These are phyloP conservation scores for Acrobasis repandana DNA, from an alignment of 2,888 invertebrate species.

Conservation along the genomic window DNA sequence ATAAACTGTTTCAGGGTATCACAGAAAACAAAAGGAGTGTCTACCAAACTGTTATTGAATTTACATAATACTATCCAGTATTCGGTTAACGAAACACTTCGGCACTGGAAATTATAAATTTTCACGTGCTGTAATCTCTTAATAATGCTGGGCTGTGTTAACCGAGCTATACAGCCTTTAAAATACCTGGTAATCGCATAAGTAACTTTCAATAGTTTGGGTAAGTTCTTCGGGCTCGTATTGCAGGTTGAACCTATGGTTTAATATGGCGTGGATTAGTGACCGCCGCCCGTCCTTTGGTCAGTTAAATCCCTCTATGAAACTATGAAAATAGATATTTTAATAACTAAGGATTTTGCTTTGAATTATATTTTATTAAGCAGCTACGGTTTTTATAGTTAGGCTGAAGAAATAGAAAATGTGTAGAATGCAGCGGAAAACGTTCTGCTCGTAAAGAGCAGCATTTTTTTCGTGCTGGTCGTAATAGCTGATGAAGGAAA, in stretches of 20 bases:
- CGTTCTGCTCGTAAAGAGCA: no score
- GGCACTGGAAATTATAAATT: slow-evolving; percentile 64
- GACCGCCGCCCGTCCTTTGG: slow-evolving; percentile 63
- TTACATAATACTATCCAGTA: slow-evolving; percentile 64
- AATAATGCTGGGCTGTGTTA: slow-evolving; percentile 50
- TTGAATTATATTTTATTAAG: neutral
- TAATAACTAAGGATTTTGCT: slow-evolving; percentile 41
- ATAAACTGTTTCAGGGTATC: slow-evolving; percentile 40
- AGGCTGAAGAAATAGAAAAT: no score
- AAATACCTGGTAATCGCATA: slow-evolving; percentile 59
- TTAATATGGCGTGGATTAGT: slow-evolving; percentile 80
- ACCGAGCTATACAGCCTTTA: slow-evolving; percentile 47
- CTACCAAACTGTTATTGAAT: slow-evolving; percentile 56
- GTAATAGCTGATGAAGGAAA: no score
- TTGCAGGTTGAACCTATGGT: slow-evolving; percentile 53
- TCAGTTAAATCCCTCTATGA: slow-evolving; percentile 70
- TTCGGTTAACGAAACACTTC: slow-evolving; percentile 51
- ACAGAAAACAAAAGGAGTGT: slow-evolving; percentile 55
- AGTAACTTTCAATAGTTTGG: slow-evolving; percentile 76
- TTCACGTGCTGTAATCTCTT: slow-evolving; percentile 64
- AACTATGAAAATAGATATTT: slow-evolving; percentile 50
- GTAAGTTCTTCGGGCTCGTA: slow-evolving; percentile 50
- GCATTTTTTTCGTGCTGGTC: no score
- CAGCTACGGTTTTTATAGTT: no score
- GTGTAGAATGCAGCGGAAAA: no score